Conservation (phyloP, 2,797 vertebrate genomes). For the Acanthurus leucopareius region DNA sequence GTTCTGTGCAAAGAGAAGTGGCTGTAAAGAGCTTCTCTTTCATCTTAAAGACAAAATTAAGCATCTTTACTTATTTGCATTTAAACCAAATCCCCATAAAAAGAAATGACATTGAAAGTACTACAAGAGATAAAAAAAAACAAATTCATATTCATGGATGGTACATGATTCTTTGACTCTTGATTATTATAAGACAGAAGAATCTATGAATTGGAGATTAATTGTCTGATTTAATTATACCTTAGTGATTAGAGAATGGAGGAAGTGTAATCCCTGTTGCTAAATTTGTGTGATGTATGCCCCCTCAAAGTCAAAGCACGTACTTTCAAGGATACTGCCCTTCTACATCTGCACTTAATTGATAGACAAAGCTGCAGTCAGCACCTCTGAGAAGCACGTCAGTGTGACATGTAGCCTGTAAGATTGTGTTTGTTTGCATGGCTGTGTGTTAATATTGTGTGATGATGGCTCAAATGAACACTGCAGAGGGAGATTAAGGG, state of each 20-base stretch:
- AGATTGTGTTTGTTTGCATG: constrained; percentile 40
- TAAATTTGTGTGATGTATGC: constrained; percentile 49
- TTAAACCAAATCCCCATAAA: constrained; percentile 17
- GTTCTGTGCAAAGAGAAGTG: neutral
- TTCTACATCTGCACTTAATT: constrained; percentile 60
- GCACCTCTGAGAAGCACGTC: constrained; percentile 47
- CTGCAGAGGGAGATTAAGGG: constrained; percentile 21
- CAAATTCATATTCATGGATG: constrained; percentile 15
- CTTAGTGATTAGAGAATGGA: constrained; percentile 66
- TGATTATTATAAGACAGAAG: constrained; percentile 45
- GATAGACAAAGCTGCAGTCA: constrained; percentile 64
- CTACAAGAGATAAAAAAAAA: constrained; percentile 33
- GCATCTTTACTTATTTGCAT: constrained; percentile 24
- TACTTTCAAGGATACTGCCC: constrained; percentile 64
- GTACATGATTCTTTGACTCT: constrained; percentile 54
- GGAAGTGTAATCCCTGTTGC: constrained; percentile 64
- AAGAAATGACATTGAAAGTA: constrained; percentile 41
- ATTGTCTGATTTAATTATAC: constrained; percentile 81
- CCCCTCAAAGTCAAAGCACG: constrained; percentile 66
- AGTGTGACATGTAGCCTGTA: constrained; percentile 20
- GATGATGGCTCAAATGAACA: constrained; percentile 57
- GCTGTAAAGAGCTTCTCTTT: constrained; percentile 21
- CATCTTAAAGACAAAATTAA: constrained; percentile 33
- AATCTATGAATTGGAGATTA: constrained; percentile 58
- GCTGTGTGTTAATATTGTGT: constrained; percentile 18